A percentile compares a stretch with the other conserved stretches of the same genome.
Conservation (phyloP, 2,113 vertebrate genomes). For the Oryctolagus cuniculus region DNA sequence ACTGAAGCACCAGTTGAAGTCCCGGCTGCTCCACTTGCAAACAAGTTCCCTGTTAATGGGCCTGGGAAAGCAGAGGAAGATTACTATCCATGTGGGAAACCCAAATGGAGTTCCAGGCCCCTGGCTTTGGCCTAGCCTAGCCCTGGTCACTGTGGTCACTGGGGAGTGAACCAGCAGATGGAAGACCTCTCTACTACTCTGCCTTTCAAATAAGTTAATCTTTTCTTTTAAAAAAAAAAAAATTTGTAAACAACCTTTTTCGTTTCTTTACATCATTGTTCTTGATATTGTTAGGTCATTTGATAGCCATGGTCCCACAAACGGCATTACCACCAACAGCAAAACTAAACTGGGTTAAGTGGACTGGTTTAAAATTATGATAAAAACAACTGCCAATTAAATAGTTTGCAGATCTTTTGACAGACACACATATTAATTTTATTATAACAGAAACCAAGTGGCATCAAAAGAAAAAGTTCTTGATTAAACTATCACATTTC, state of each 20-base stretch:
- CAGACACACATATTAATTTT: background rate
- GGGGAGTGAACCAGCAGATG: no score
- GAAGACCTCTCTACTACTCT: no score
- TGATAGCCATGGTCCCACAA: background rate
- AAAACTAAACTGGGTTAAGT: background rate
- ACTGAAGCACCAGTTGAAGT: no score
- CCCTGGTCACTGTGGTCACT: no score
- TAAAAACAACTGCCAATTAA: background rate
- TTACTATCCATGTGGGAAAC: no score
- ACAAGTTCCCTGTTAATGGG: no score
- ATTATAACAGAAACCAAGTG: constrained; percentile 41
- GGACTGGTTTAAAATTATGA: background rate
- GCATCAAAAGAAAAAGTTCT: constrained; percentile 38
- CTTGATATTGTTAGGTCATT: background rate
- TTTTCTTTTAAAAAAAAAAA: background rate
- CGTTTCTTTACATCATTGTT: background rate
- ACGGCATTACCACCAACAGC: background rate
- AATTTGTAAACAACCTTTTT: background rate
- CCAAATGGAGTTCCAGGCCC: no score
- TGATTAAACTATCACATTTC: background rate
- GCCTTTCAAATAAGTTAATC: no score
- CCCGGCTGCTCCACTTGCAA: no score
- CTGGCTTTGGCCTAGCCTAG: no score
- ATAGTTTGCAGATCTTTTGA: constrained; percentile 30
- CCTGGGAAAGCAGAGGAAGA: no score